Evolutionary conservation across 2,113 vertebrate genomes (phyloP), one percentile per base, ranked within the genome.

Genomic region (Porphyrio hochstetteri): DNA sequence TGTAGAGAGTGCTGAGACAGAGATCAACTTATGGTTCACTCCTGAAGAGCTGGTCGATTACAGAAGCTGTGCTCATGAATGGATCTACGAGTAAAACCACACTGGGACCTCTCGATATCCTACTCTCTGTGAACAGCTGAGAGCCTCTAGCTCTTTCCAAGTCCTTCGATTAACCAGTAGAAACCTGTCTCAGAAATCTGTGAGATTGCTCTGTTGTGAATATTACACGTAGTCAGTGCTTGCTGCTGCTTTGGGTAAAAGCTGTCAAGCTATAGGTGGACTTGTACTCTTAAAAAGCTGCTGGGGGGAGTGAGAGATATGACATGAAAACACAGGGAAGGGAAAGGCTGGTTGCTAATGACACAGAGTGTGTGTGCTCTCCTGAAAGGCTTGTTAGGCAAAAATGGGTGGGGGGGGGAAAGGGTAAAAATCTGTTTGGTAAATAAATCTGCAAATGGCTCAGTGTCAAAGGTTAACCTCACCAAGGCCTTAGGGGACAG

Each of bases 11-110:
- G 99, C 99, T 35, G 98, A 99, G 82, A 98, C 98, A 40, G 99
- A 99, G 97, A 99, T 99, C 68, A 92, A 85, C 64, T 96, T 99
- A 81, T 99, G 99, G 99, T 99, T 99, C 93, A 95, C 94, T 29
- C 93, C 98, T 1, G 98, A 98, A 18, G 99, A 99, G 87, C 94
- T 99, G 93, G 97, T 97, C 42, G 97, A 96, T 92, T 99, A 99
- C 94, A 97, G 96, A 19, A 99, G 98, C 97, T 99, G 98, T 94
- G 98, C 98, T 91, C 97, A 98, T 11, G 92, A 86, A 78, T 99
- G 99, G 99, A 97, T 99, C 90, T 99, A 99, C 12, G 99, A 99
- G 93, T 98, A 94, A 97, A 53, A 36, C 27, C 2, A 19, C 38
- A 27, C 44, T 75, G 57, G 3, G 15, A 50, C 42, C 81, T 74